Conservation (phyloP, 2,888 invertebrate species). For the Callyntrura sp. region DNA sequence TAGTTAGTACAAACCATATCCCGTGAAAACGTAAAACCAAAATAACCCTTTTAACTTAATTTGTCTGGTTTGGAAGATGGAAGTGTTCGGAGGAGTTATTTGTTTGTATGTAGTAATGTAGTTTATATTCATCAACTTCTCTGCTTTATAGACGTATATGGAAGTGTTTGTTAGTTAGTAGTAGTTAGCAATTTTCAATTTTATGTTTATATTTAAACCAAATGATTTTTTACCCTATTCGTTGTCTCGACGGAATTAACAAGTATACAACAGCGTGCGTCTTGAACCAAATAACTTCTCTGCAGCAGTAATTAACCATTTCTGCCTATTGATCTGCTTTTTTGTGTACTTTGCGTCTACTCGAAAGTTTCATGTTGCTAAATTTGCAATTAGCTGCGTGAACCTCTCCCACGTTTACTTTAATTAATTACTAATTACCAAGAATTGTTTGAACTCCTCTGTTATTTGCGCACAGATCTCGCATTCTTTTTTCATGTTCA, state of each 20-base stretch:
- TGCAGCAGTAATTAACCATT: not conserved
- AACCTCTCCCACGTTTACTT: too few species aligned
- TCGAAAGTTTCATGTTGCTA: too few species aligned
- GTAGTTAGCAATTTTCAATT: too few species aligned
- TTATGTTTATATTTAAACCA: too few species aligned
- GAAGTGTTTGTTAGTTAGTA: conserved; percentile 41
- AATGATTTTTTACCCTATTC: conserved; percentile 43
- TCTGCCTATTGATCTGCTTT: too few species aligned
- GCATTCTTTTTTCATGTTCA: too few species aligned
- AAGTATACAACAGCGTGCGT: conserved; percentile 50
- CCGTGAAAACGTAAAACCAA: not conserved
- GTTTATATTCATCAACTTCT: conserved; percentile 11
- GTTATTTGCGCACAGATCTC: too few species aligned
- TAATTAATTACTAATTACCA: too few species aligned
- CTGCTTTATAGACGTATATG: conserved; percentile 10
- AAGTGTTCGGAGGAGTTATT: conserved; percentile 15
- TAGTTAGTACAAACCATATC: not conserved
- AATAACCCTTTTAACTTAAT: not conserved
- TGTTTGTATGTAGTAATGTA: too few species aligned
- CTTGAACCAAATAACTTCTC: conserved; percentile 17
- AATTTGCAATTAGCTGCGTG: too few species aligned
- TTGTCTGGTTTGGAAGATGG: conserved; percentile 18
- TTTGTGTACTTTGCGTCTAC: too few species aligned
- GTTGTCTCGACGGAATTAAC: conserved; percentile 61
- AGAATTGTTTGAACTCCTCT: too few species aligned